phyloP scores from a whole-genome alignment of 2,888 invertebrate genomes.

The Gastrophysa polygoni region DNA sequence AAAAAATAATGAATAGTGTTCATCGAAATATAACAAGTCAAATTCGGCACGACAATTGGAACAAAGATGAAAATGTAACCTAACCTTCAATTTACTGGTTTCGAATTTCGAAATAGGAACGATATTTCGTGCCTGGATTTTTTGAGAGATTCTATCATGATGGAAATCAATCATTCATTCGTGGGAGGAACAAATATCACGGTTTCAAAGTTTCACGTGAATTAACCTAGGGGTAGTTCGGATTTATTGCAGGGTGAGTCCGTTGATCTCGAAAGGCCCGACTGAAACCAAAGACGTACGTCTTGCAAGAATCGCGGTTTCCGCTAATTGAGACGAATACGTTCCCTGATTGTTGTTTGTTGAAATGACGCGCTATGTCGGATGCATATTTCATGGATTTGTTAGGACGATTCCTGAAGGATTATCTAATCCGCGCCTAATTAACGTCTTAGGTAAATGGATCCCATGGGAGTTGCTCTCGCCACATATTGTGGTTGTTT shows the following conservation, averaged over 20 bases:
- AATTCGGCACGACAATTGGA: too few relatives aligned
- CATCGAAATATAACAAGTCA: too few relatives aligned
- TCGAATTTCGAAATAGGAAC: too few relatives aligned
- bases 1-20: too few relatives aligned
- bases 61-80: too few relatives aligned
- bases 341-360: conserved; percentile 54
- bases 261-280: conserved; percentile 47
- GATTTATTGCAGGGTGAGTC: conserved; percentile 37
- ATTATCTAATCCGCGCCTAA: conserved; percentile 38
- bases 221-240: conserved; percentile 6
- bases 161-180: too few relatives aligned
- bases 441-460: conserved; percentile 22
- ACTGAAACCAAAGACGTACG: conserved; percentile 52
- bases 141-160: too few relatives aligned
- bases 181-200: too few relatives aligned
- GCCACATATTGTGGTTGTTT: neutral
- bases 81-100: too few relatives aligned
- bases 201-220: too few relatives aligned
- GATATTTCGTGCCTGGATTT: too few relatives aligned
- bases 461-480: neutral
- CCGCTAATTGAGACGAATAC: conserved; percentile 54
- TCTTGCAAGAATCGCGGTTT: conserved; percentile 52
- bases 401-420: conserved; percentile 38
- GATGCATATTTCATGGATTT: conserved; percentile 54
- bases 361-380: conserved; percentile 46